Evolutionary conservation across 2,797 vertebrate species (phyloP).

Genomic region (Florisuga fusca): DNA sequence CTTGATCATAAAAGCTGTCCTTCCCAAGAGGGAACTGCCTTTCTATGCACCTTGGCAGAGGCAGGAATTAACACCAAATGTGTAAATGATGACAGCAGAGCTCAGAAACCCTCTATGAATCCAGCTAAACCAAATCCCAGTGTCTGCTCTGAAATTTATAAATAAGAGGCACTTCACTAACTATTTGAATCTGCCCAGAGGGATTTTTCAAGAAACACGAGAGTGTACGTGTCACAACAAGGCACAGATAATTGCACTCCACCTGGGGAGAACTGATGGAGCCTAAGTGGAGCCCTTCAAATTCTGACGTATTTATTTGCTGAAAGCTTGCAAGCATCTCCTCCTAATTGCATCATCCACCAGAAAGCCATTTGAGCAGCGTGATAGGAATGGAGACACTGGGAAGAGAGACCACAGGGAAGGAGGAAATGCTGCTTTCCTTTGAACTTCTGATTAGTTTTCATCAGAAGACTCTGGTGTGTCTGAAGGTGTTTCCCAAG

Average conservation of each 20-base stretch:
- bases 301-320: not conserved
- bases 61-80: not conserved
- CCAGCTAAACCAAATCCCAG: not conserved
- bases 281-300: not conserved
- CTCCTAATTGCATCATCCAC: slow-evolving; percentile 10
- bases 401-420: slow-evolving; percentile 2
- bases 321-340: slow-evolving; percentile 8
- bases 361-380: not conserved
- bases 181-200: not conserved
- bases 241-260: not conserved
- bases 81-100: not conserved
- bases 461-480: not conserved
- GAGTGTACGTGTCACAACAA: not conserved
- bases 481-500: not conserved
- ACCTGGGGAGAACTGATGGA: not conserved
- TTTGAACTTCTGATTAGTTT: slow-evolving; percentile 21
- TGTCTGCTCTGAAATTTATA: not conserved
- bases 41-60: not conserved
- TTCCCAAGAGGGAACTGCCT: not conserved
- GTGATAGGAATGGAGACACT: not conserved
- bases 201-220: not conserved
- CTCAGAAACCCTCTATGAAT: not conserved
- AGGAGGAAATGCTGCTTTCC: not conserved
- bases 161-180: not conserved
- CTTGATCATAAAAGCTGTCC: not conserved